Conservation (phyloP, 2,888 invertebrate genomes). For the Xestia ashworthii region DNA sequence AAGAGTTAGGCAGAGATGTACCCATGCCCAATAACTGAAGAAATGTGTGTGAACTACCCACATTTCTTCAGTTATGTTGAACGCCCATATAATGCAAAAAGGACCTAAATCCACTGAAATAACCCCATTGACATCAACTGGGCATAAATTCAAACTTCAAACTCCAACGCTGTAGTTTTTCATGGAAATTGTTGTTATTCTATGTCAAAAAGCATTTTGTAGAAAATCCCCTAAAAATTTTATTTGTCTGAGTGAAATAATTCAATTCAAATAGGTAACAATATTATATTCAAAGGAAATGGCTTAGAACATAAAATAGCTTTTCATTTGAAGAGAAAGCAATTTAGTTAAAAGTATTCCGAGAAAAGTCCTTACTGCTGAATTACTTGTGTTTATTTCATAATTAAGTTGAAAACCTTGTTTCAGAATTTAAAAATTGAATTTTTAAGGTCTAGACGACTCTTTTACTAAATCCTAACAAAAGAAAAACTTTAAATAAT, state of each 20-base stretch:
- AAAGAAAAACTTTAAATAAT: constrained; percentile 2
- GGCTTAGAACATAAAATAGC: neutral
- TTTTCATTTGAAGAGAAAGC: neutral
- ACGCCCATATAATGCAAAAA: neutral
- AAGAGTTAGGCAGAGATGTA: too few species aligned
- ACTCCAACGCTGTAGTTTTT: neutral
- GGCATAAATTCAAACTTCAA: neutral
- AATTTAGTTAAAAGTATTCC: neutral
- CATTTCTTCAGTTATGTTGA: too few species aligned
- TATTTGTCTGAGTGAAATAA: neutral
- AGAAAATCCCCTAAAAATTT: neutral
- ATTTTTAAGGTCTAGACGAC: neutral
- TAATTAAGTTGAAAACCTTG: neutral
- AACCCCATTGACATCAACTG: neutral
- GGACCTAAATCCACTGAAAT: too few species aligned
- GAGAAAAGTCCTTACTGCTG: neutral
- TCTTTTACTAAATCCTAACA: neutral
- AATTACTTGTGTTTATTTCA: neutral
- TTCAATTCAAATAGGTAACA: constrained; percentile 4
- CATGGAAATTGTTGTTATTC: neutral
- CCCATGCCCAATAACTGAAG: too few species aligned
- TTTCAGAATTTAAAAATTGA: neutral
- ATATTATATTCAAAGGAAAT: neutral
- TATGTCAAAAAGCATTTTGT: neutral
- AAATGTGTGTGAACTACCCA: too few species aligned